Percentiles rank a stretch among this genome's conserved stretches.
These are phyloP conservation scores for Mythimna pallens DNA, from an alignment of 2,888 invertebrate genomes.

Conservation along the genomic window DNA sequence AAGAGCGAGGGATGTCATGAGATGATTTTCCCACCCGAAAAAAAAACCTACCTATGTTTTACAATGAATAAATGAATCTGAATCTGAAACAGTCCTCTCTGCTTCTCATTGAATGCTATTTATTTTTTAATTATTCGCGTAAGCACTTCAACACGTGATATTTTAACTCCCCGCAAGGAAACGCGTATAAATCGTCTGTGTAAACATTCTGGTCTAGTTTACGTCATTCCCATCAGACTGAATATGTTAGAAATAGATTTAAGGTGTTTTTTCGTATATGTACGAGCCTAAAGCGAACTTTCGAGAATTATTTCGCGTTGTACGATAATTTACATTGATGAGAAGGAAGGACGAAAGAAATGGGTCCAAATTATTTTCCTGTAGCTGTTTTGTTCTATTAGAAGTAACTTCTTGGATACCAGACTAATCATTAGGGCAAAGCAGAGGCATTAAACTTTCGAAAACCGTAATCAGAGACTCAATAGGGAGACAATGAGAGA, in stretches of 20 bases:
- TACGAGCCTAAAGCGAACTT: constrained; percentile 8
- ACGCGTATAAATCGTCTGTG: constrained; percentile 43
- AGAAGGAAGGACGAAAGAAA: background rate
- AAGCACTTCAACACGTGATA: constrained; percentile 24
- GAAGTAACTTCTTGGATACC: background rate
- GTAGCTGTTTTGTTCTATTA: background rate
- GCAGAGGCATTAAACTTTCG: too few relatives aligned
- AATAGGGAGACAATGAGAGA: too few relatives aligned
- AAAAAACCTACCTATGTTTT: too few relatives aligned
- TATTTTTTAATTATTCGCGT: constrained; percentile 47
- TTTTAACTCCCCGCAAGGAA: constrained; percentile 34
- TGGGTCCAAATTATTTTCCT: background rate
- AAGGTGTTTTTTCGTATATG: constrained; percentile 38
- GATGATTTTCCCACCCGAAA: too few relatives aligned
- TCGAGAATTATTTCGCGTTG: background rate
- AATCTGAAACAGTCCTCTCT: background rate
- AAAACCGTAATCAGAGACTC: too few relatives aligned
- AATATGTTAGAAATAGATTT: constrained; percentile 44
- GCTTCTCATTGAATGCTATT: constrained; percentile 18
- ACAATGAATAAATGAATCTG: too few relatives aligned
- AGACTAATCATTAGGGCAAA: too few relatives aligned
- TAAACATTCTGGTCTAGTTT: constrained; percentile 47
- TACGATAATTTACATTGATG: background rate
- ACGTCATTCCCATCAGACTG: constrained; percentile 41
- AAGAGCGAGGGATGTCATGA: too few relatives aligned